Base-by-base conservation (phyloP, 2,888 invertebrate genomes). In the Hirtodrosophila trivittata region DNA sequence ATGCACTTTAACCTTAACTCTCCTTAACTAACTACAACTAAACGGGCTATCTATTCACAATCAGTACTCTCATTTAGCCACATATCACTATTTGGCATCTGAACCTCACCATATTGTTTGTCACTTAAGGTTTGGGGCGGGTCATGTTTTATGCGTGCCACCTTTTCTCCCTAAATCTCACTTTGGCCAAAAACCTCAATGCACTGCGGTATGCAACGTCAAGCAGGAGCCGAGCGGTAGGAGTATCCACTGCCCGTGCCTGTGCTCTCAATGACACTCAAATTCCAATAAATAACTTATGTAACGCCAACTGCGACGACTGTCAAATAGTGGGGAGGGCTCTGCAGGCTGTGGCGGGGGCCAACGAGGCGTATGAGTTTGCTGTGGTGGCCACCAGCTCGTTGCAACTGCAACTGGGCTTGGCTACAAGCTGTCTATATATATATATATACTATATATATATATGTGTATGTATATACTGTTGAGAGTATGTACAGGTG, bases 261-360 rank as follows among this genome's bases (percentile, higher is more conserved):
- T n/a, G 16, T 32, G 43, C 35, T 52, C 63, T 58, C 64, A 64
- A 52, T 64, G 75, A 67, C 77, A 77, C 71, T 77, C 71, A 75
- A 75, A 77, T 75, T 77, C 71, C 75, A 77, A 75, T 75, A 75
- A 75, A 75, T 75, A 77, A 75, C 70, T 77, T 63, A 77, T 76
- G 63, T 74, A 76, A 56, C 66, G 45, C 63, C 65, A 63, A 67
- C 73, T 67, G 64, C 77, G 51, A 67, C 60, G 65, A 58, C 73
- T 76, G 66, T 68, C 68, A 57, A 39, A 57, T 28, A 41, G 35
- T 38, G 43, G 43, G 9, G 35, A 10, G 13, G 32, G 25, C 12
- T 21, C 18, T 21, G 26, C 6, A 18, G 13, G 9, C 1, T 0
- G 9, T 4, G 18, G 56, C 9, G 59, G 26, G 26, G 6, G 21